Conservation (phyloP, 2,797 vertebrate genomes). For the Galaxias olidus region DNA sequence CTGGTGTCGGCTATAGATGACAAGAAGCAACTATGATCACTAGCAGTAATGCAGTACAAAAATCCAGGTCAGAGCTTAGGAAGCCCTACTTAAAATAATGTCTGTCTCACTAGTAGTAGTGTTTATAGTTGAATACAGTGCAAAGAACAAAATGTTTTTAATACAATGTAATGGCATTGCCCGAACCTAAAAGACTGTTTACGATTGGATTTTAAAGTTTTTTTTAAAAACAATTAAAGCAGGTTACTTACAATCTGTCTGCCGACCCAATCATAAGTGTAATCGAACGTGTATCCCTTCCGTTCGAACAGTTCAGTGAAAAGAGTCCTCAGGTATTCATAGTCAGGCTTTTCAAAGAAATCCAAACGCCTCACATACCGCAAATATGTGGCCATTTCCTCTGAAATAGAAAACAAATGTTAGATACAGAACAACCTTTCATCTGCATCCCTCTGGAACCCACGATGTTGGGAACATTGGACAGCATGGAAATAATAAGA, state of each 20-base stretch:
- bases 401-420: slow-evolving; percentile 66
- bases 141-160: too few relatives aligned
- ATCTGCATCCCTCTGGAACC: neutral
- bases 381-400: slow-evolving; percentile 98
- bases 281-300: slow-evolving; percentile 97
- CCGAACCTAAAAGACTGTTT: neutral
- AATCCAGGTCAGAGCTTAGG: too few relatives aligned
- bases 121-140: too few relatives aligned
- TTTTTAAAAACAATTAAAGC: too few relatives aligned
- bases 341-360: slow-evolving; percentile 99
- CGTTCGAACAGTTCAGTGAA: slow-evolving; percentile 97
- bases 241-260: slow-evolving; percentile 91
- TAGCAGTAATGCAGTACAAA: neutral
- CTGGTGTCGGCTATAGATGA: slow-evolving; percentile 88
- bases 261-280: slow-evolving; percentile 97
- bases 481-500: neutral
- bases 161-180: neutral
- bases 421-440: neutral
- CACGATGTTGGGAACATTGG: neutral
- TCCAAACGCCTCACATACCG: slow-evolving; percentile 94
- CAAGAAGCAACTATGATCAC: neutral
- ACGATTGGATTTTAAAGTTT: neutral
- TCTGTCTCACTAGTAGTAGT: too few relatives aligned
- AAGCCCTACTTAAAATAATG: too few relatives aligned
- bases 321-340: slow-evolving; percentile 93